Percentiles rank a stretch among this genome's conserved stretches.
These are phyloP conservation scores for Fundulus diaphanus DNA, from an alignment of 2,797 vertebrate species.

Conservation along the genomic window DNA sequence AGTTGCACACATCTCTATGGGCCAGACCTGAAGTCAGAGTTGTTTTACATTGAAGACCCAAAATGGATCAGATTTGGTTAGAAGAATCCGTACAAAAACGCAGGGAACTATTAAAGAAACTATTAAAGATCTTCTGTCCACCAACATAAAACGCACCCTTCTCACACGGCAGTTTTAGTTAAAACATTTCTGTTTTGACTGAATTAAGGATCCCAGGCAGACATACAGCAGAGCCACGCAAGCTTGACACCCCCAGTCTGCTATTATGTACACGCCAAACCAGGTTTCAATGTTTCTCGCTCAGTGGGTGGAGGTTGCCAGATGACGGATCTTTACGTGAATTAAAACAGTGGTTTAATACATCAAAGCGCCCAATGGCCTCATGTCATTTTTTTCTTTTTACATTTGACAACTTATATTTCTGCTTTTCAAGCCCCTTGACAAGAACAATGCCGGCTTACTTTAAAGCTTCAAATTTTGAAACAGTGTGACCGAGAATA, in stretches of 20 bases:
- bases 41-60: not conserved
- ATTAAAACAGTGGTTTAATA: constrained; percentile 10
- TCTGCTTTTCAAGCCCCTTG: not conserved
- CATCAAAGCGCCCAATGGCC: not conserved
- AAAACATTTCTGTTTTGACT: not conserved
- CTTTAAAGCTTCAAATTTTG: not conserved
- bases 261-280: not conserved
- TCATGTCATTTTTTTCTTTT: constrained; percentile 8
- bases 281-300: not conserved
- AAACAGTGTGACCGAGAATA: not conserved
- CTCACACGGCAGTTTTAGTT: not conserved
- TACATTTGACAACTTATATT: not conserved
- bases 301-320: not conserved
- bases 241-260: not conserved
- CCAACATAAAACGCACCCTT: not conserved
- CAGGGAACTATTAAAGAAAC: too few relatives aligned
- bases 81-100: not conserved
- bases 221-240: too few relatives aligned
- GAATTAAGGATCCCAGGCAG: not conserved
- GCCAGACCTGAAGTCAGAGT: not conserved
- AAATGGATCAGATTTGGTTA: not conserved
- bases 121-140: not conserved
- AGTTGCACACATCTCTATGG: not conserved
- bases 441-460: not conserved
- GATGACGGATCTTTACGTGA: constrained; percentile 5